Base-by-base conservation (phyloP, 2,797 vertebrate genomes). In the Emydoidea blandingii region DNA sequence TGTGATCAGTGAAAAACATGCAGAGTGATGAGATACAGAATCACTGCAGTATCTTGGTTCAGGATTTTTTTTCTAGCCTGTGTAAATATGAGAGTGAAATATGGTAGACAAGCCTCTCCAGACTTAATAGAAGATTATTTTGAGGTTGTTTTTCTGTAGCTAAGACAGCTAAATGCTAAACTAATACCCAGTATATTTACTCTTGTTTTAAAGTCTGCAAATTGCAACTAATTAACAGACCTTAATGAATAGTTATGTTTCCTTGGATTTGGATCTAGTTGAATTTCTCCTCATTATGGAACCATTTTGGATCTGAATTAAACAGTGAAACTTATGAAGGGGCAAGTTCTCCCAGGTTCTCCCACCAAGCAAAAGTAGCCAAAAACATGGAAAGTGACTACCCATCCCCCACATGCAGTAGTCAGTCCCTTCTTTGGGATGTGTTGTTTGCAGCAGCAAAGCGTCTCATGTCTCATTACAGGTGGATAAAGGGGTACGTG, bases 1-100 rank as follows among this genome's bases (percentile, higher is more conserved):
- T 96, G 95, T 96, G 94, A 97, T 97, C 92, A 91, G 79, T 95
- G 94, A 97, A 94, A 91, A 97, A 93, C 94, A 96, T 9, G 80
- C 96, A 93, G 94, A 96, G 97, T 96, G 95, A 96, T 31, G 90
- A 97, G 47, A 12, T 4, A 88, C 91, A 87, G 96, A 94, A 95
- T 86, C 86, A 85, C 74, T 88, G 84, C 94, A 93, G 92, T 95
- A 96, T 95, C 95, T 93, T 83, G 54, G 90, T 95, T 96, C 91
- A 96, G 90, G 62, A 23, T 85, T 44, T 68, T 25, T 88, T 92
- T 92, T 89, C 25, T 54, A 91, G 85, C 87, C 56, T 94, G 47
- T 92, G 87, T 86, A 97, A 97, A 97, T 94, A 94, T 31, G 86
- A 95, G 91, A 89, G 83, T 50, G 83, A 96, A 94, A 97, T 14